These are phyloP conservation scores for Ochropleura plecta DNA, from an alignment of 2,888 invertebrate genomes.

Conservation along the genomic window DNA sequence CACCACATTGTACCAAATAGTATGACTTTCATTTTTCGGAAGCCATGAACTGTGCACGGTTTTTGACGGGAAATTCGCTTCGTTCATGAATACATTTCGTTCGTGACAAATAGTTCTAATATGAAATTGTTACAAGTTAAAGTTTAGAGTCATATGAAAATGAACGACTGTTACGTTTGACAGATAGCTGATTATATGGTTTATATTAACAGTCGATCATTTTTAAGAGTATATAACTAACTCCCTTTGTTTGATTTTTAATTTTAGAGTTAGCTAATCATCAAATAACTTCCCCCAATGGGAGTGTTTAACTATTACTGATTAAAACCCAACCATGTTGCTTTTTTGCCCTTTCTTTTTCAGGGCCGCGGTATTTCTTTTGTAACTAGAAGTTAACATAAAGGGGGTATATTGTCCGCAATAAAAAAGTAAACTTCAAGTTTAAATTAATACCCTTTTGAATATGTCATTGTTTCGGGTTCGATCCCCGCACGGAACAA, in stretches of 20 bases:
- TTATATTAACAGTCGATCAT: not conserved
- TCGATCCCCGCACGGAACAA: no score
- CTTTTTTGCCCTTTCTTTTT: no score
- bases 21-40: slow-evolving; percentile 48
- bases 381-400: no score
- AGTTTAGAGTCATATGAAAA: not conserved
- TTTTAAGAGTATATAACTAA: not conserved
- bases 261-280: no score
- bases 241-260: no score
- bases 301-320: no score
- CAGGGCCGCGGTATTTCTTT: no score
- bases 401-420: no score
- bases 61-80: slow-evolving; percentile 4
- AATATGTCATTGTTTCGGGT: not conserved
- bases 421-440: not conserved
- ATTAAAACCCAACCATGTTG: no score
- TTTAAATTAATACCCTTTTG: not conserved
- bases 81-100: slow-evolving; percentile 7
- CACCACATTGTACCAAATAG: slow-evolving; percentile 46
- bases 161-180: not conserved
- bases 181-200: not conserved
- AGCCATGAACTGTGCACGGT: slow-evolving; percentile 4
- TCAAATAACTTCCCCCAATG: no score
- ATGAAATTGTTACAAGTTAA: not conserved
- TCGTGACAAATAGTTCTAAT: not conserved